Percentiles rank a stretch among this genome's conserved stretches.
Conservation (phyloP, 2,888 invertebrate genomes). For the Latrodectus hesperus region DNA sequence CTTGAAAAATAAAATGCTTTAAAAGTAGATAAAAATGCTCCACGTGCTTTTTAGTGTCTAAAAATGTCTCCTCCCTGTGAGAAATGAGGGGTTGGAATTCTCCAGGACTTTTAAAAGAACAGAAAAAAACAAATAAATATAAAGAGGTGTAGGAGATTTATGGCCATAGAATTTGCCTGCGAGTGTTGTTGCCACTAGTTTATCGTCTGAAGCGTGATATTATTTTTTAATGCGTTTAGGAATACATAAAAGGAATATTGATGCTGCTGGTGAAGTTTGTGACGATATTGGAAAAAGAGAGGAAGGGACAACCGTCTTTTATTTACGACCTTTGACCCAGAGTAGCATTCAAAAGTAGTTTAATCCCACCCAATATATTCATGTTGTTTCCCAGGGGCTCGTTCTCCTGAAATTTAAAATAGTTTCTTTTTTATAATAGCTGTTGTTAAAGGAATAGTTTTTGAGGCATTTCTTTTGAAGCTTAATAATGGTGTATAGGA, state of each 20-base stretch:
- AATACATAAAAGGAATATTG: slow-evolving; percentile 45
- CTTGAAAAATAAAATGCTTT: slow-evolving; percentile 12
- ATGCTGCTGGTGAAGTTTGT: slow-evolving; percentile 19
- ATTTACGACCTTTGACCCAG: slow-evolving; percentile 41
- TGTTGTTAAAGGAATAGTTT: too few species aligned
- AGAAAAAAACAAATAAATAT: slow-evolving; percentile 43
- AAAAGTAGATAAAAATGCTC: slow-evolving; percentile 14
- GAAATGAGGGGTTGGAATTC: slow-evolving; percentile 43
- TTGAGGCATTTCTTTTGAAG: too few species aligned
- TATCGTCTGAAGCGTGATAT: slow-evolving; percentile 45
- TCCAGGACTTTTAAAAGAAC: slow-evolving; percentile 30
- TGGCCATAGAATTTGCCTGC: slow-evolving; percentile 42
- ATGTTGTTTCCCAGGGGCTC: too few species aligned
- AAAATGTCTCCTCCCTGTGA: slow-evolving; percentile 10
- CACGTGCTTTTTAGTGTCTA: slow-evolving; percentile 1
- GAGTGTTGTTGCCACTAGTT: slow-evolving; percentile 38
- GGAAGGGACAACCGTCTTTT: not conserved
- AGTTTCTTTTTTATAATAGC: too few species aligned
- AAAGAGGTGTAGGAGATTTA: slow-evolving; percentile 40
- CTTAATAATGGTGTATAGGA: too few species aligned
- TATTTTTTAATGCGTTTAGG: slow-evolving; percentile 53
- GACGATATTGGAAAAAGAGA: slow-evolving; percentile 40
- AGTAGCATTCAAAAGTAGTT: slow-evolving; percentile 3
- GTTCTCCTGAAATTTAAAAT: too few species aligned
- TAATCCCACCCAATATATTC: too few species aligned